Evolutionary conservation across 1,140 invertebrate species (phyloP), one percentile per base, ranked within the genome.

Genomic region (Achatina immaculata): DNA sequence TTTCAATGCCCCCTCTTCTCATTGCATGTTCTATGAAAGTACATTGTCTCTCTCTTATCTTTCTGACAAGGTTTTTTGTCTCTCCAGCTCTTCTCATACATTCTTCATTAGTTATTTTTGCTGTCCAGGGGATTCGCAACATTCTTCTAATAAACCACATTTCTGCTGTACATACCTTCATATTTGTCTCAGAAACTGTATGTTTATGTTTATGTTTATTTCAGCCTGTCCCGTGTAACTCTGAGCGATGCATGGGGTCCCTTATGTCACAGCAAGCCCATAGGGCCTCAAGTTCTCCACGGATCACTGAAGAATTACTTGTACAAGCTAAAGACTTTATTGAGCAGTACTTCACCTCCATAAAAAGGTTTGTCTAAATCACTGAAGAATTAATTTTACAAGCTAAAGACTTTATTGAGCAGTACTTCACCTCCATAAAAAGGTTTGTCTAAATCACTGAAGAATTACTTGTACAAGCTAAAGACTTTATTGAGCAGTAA

Each of bases 401-500:
- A 1, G 88, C 88, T 16, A 87, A 86, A 51, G 87, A 88, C 45
- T 89, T 89, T 65, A 85, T 88, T n/a, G 87, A 89, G 14, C 85
- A 88, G 69, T 89, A 89, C 72, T 89, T 86, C 78, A 80, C 86
- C 3, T 86, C 86, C 21, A 88, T 88, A 62, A 89, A 89, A 86
- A 84, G 87, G 88, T 88, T 81, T 4, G 72, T 75, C n/a, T 34
- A 9, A 7, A 66, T 83, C 1, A 83, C 75, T n/a, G 85, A 87
- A 16, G 87, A 88, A 31, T 34, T 87, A 19, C 34, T 85, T 0
- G 19, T 84, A 6, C 85, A 88, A 1, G 88, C 88, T 16, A 87
- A 86, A 51, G 87, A 88, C 45, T 89, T 89, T 65, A 85, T 88
- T n/a, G 87, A 89, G 14, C 85, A 88, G 69, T 89, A 89, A 68